These are phyloP conservation scores for Axis porcinus DNA, from an alignment of 2,113 vertebrate species.

Conservation along the genomic window DNA sequence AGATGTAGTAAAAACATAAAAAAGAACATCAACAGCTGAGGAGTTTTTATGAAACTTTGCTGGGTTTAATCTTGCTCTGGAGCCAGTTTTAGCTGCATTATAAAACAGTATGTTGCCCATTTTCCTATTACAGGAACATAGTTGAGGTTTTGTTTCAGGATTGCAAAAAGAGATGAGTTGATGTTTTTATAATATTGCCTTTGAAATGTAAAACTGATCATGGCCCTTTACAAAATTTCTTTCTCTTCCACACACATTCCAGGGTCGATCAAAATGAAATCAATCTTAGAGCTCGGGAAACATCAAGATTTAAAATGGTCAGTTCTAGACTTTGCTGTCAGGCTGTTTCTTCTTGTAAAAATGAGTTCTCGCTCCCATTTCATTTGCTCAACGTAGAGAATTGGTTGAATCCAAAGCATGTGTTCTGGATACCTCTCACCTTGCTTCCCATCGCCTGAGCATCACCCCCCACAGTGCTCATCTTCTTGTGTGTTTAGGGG, in stretches of 20 bases:
- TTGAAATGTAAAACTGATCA: slow-evolving; percentile 41
- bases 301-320: slow-evolving; percentile 28
- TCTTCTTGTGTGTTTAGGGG: neutral
- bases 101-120: slow-evolving; percentile 21
- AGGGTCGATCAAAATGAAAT: slow-evolving; percentile 42
- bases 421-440: neutral
- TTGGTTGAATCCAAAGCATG: neutral
- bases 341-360: neutral
- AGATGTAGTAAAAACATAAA: neutral
- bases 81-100: neutral
- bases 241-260: slow-evolving; percentile 5
- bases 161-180: slow-evolving; percentile 25
- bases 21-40: neutral
- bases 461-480: neutral
- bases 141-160: slow-evolving; percentile 37
- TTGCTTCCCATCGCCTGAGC: neutral
- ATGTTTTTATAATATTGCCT: neutral
- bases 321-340: slow-evolving; percentile 16
- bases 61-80: neutral
- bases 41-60: neutral
- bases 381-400: neutral
- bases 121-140: slow-evolving; percentile 9
- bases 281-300: slow-evolving; percentile 10
- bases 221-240: neutral
- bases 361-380: neutral